Percentiles rank a stretch among this genome's conserved stretches.
Conservation (phyloP, 2,888 invertebrate genomes). For the Physocephala rufipes region DNA sequence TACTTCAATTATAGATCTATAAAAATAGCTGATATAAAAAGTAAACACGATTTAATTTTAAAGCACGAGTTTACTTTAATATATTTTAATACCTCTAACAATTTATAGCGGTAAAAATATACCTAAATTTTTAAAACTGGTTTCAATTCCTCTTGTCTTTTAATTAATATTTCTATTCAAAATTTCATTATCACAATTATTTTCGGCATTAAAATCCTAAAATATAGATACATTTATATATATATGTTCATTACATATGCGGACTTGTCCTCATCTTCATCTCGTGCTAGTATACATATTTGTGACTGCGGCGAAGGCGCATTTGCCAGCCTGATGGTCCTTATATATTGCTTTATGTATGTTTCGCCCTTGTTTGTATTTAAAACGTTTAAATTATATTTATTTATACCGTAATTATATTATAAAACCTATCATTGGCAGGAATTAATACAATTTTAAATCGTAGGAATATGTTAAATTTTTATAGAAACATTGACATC, state of each 20-base stretch:
- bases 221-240: too few species aligned
- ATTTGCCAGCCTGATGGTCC: constrained; percentile 9
- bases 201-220: background rate
- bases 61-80: too few species aligned
- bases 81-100: too few species aligned
- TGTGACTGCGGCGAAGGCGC: constrained; percentile 32
- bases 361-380: too few species aligned
- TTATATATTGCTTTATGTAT: too few species aligned
- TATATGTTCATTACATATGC: background rate
- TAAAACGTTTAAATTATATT: too few species aligned
- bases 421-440: too few species aligned
- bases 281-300: constrained; percentile 25
- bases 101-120: too few species aligned
- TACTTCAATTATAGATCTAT: too few species aligned
- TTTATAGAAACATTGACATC: background rate
- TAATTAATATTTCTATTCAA: background rate
- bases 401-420: too few species aligned
- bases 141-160: background rate
- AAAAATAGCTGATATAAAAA: too few species aligned
- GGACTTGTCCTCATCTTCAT: constrained; percentile 11
- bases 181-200: background rate
- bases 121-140: background rate
- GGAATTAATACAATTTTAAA: background rate
- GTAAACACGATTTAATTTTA: too few species aligned
- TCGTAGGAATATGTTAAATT: background rate